Evolutionary conservation across 1,140 invertebrate genomes (phyloP).

Genomic region (Lerema accius): DNA sequence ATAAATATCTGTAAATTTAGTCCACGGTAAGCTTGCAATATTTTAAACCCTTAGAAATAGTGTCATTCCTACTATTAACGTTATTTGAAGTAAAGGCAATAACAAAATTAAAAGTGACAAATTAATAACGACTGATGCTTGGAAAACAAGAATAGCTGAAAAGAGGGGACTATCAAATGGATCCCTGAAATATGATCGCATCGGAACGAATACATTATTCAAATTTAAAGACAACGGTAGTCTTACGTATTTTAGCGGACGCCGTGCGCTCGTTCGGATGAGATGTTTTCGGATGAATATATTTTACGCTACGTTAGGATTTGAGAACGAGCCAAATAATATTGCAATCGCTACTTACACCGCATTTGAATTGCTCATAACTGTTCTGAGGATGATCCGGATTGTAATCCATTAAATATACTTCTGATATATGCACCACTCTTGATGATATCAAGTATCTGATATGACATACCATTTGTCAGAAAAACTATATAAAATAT

Average conservation of each 20-base stretch:
- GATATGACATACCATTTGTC: too few species aligned
- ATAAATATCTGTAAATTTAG: too few species aligned
- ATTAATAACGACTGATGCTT: slow-evolving; percentile 31
- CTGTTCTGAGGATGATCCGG: slow-evolving; percentile 1
- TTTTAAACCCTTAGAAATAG: too few species aligned
- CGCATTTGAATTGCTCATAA: slow-evolving; percentile 18
- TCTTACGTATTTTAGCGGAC: slow-evolving; percentile 52
- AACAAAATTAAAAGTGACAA: slow-evolving; percentile 35
- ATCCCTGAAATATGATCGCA: slow-evolving; percentile 66
- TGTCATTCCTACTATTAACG: too few species aligned
- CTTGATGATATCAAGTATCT: too few species aligned
- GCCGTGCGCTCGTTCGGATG: slow-evolving; percentile 23
- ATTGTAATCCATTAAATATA: background rate
- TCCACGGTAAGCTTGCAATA: too few species aligned
- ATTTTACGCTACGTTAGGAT: slow-evolving; percentile 35
- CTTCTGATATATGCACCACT: too few species aligned
- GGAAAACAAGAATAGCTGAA: slow-evolving; percentile 38
- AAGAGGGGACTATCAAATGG: slow-evolving; percentile 56
- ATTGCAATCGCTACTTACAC: slow-evolving; percentile 24
- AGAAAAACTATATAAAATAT: background rate
- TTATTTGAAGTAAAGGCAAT: too few species aligned
- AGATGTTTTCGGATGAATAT: slow-evolving; percentile 40
- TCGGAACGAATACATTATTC: slow-evolving; percentile 62
- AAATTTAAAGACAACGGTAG: slow-evolving; percentile 60
- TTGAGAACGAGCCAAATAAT: slow-evolving; percentile 31